Conservation (phyloP, 2,113 vertebrate species). For the Menura novaehollandiae region DNA sequence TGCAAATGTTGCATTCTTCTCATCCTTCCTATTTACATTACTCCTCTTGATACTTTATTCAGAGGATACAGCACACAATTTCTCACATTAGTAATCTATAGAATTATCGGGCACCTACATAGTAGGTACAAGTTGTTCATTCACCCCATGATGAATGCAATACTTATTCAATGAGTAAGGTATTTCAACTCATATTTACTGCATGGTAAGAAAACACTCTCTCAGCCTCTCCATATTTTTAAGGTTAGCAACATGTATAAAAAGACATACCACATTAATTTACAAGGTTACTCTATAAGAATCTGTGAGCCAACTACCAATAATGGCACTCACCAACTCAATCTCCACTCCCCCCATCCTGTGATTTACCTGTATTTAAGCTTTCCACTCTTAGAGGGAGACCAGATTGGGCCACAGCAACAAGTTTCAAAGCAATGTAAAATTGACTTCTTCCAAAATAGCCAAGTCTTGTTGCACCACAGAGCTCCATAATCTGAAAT, state of each 20-base stretch:
- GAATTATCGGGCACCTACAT: neutral
- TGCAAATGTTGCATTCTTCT: neutral
- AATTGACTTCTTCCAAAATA: slow-evolving; percentile 98
- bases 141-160: neutral
- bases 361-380: slow-evolving; percentile 90
- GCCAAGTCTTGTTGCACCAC: slow-evolving; percentile 94
- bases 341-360: rapidly evolving
- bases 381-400: slow-evolving; percentile 94
- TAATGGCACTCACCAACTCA: neutral
- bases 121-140: neutral
- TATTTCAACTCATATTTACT: neutral
- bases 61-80: neutral
- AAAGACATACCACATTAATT: neutral
- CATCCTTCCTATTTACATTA: neutral
- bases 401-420: slow-evolving; percentile 94
- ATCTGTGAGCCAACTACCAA: neutral
- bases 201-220: neutral
- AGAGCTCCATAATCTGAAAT: slow-evolving; percentile 91
- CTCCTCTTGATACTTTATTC: neutral
- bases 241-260: neutral
- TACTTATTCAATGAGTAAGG: neutral
- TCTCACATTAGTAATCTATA: neutral
- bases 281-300: neutral
- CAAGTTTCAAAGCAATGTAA: slow-evolving; percentile 97
- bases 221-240: neutral